Evolutionary conservation across 2,888 invertebrate genomes (phyloP), one percentile per base, ranked within the genome.

Genomic region (Ochropleura plecta): DNA sequence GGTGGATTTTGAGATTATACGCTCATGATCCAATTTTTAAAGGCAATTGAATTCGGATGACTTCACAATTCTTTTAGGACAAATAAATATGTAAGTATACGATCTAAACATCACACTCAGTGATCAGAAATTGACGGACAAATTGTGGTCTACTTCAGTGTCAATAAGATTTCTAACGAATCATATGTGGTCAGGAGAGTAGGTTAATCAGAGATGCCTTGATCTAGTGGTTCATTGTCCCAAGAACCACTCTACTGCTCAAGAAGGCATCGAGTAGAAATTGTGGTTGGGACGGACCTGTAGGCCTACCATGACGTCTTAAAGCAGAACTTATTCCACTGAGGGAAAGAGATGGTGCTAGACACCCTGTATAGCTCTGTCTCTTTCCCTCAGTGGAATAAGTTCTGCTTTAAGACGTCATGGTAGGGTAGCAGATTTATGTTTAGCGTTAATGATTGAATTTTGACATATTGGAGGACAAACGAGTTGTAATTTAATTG

Each of bases 1-100:
- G 18, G 48, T 59, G 62, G 30, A 14, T 79, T 79, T 48, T 46
- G 30, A 57, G 42, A 75, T 70, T 67, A 65, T 44, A 44, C 9
- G 59, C 7, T 68, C 14, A 16, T 53, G 30, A 68, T 73, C 20
- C 46, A 66, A 46, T 57, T 67, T 57, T 7, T 20, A 44, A 71
- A 8, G 12, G 49, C 30, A 30, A 48, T 64, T 53, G 12, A 60
- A 60, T 64, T 51, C 7, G 46, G n/a, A 46, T 12, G 40, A 30
- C 3, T 46, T 68, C 10, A 18, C 4, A n/a, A 30, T 49, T 7
- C 4, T 40, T 14, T 55, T n/a, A 18, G 1, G 18, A n/a, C 3
- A 55, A 55, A 3, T 3, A 53, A 63, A 8, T 0, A 20, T 9
- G 14, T 10, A 0, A 30, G 30, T 5, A 16, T 5, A 70, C 20